Evolutionary conservation across 2,113 vertebrate genomes (phyloP).

Genomic region (Brienomyrus longianalis): DNA sequence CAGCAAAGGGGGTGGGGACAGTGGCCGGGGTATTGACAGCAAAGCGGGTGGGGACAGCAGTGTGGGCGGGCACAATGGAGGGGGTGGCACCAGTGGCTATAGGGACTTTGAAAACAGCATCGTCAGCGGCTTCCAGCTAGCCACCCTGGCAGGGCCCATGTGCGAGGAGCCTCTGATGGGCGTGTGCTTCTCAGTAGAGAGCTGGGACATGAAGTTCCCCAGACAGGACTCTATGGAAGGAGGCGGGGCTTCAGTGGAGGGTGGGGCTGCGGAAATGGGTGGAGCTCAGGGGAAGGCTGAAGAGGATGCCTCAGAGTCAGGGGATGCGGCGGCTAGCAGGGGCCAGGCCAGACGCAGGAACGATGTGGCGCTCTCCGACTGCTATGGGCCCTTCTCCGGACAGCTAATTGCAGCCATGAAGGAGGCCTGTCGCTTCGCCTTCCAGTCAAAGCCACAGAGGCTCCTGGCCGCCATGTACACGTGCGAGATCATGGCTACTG

Average conservation of each 20-base stretch:
- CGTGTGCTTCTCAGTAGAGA: slow-evolving; percentile 85
- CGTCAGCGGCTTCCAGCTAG: slow-evolving; percentile 90
- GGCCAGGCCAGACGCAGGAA: slow-evolving; percentile 20
- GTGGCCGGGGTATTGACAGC: background rate
- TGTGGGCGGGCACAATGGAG: background rate
- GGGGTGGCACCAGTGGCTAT: slow-evolving; percentile 41
- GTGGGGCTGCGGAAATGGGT: background rate
- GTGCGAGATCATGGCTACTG: slow-evolving; percentile 91
- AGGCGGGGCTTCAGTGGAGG: background rate
- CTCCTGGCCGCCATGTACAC: slow-evolving; percentile 95
- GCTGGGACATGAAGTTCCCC: slow-evolving; percentile 69
- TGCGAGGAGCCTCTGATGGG: slow-evolving; percentile 98
- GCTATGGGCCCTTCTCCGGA: slow-evolving; percentile 86
- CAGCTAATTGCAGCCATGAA: slow-evolving; percentile 94
- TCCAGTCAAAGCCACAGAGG: slow-evolving; percentile 84
- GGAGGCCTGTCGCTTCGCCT: slow-evolving; percentile 80
- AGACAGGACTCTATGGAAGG: slow-evolving; percentile 20
- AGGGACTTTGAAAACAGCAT: slow-evolving; percentile 87
- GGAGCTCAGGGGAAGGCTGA: background rate
- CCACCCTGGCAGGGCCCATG: slow-evolving; percentile 85
- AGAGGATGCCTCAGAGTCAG: background rate
- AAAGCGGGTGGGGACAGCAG: background rate
- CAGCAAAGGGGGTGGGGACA: too few relatives aligned
- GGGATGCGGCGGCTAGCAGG: background rate
- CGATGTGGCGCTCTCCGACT: slow-evolving; percentile 55